Conservation (phyloP, 1,140 invertebrate genomes). For the Laupala kohalensis region DNA sequence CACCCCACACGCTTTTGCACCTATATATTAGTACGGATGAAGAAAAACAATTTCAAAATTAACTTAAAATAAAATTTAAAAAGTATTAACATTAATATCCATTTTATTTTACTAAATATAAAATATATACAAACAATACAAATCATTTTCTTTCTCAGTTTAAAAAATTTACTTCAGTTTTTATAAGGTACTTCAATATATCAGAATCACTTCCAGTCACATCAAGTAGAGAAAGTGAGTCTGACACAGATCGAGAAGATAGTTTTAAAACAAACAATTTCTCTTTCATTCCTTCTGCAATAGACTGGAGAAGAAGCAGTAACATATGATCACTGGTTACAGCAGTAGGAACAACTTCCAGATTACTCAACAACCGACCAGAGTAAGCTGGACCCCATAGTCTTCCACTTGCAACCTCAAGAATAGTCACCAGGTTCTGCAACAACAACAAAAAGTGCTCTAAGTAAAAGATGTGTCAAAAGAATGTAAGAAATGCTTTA, state of each 20-base stretch:
- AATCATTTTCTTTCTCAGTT: too few species aligned
- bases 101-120: too few species aligned
- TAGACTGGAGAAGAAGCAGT: neutral
- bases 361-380: neutral
- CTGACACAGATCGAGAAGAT: neutral
- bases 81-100: too few species aligned
- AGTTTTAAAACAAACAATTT: slow-evolving; percentile 1
- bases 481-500: neutral
- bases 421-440: slow-evolving; percentile 16
- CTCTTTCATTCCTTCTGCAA: neutral
- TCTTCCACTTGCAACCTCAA: slow-evolving; percentile 9
- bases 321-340: slow-evolving; percentile 3
- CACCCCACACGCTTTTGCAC: too few species aligned
- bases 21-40: too few species aligned
- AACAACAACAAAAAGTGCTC: slow-evolving; percentile 1
- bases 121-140: too few species aligned
- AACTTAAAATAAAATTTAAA: too few species aligned
- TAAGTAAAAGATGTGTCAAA: neutral
- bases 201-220: slow-evolving; percentile 6
- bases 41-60: too few species aligned
- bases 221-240: neutral
- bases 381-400: slow-evolving; percentile 16
- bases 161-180: too few species aligned
- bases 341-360: neutral
- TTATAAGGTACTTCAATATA: slow-evolving; percentile 2